Evolutionary conservation across 64 coral and sea anemone genomes (phyloP), one percentile per base, ranked within the genome.

Genomic region (Actinia equina): DNA sequence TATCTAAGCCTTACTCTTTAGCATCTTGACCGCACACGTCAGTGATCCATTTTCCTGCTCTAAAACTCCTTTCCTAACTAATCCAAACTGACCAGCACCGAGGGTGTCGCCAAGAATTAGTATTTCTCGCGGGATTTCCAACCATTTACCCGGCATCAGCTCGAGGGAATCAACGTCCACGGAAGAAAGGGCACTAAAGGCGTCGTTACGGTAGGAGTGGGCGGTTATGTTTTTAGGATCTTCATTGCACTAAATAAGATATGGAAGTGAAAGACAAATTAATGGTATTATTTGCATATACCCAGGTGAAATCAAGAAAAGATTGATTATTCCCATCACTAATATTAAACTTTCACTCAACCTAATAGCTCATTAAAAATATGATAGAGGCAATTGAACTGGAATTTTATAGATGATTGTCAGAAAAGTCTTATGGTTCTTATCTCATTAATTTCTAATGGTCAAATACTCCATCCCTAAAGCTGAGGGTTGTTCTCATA

Each of bases 61-160:
- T 17, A 79, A 7, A 17, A 13, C 14, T 79, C 37, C 77, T 43
- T 79, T 17, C 23, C 44, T 42, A 42, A 79, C 77, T 37, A 79
- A 44, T 43, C 77, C 77, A 79, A 79, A 79, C 13, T 30, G 30
- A 79, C 77, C 77, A 79, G 77, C 42, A 18, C 37, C 77, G 5
- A 79, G 44, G 30, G 30, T 46, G 10, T 79, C 19, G 5, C 44
- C 37, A 79, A 79, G 77, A 13, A 17, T 42, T 3, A 79, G 37
- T 44, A 19, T 7, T 5, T 43, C 10, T 14, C 77, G 12, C 77
- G 77, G 77, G 77, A 79, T 79, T 43, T 79, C 77, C 77, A 37
- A 79, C 77, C 77, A 79, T 19, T 79, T 79, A 14, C 43, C 77
- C 37, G 77, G 77, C 77, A 79, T 79, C 77, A 79, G 18, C 19